Percentiles rank a stretch among this genome's conserved stretches.
These are phyloP conservation scores for Druon quercuslanigerum DNA, from an alignment of 1,140 invertebrate species.

Conservation along the genomic window DNA sequence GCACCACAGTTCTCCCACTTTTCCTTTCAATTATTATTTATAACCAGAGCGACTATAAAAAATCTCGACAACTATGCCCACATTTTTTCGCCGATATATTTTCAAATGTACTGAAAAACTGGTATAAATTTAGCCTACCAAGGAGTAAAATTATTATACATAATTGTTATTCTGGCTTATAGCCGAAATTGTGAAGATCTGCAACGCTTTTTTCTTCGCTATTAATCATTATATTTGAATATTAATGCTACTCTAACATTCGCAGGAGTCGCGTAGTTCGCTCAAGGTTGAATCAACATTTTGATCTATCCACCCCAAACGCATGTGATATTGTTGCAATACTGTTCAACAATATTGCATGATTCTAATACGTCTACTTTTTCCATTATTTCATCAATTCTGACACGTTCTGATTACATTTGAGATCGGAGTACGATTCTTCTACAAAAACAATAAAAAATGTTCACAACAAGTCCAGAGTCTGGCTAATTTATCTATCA, in stretches of 20 bases:
- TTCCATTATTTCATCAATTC: neutral
- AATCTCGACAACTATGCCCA: neutral
- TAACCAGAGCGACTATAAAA: too few species aligned
- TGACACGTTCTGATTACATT: too few species aligned
- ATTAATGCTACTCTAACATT: neutral
- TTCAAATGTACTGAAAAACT: slow-evolving; percentile 34
- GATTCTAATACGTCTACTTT: neutral
- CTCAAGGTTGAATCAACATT: neutral
- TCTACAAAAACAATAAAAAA: neutral
- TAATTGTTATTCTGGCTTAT: neutral
- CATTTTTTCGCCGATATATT: slow-evolving; percentile 33
- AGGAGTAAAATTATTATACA: neutral
- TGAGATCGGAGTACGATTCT: too few species aligned
- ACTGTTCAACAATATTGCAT: slow-evolving; percentile 11
- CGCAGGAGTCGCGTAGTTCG: slow-evolving; percentile 10
- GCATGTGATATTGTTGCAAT: neutral
- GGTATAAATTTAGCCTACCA: slow-evolving; percentile 35
- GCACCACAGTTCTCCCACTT: neutral
- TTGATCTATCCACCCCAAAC: slow-evolving; percentile 4
- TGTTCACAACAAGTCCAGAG: neutral
- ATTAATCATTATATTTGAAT: slow-evolving; percentile 18
- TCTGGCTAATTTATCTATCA: neutral
- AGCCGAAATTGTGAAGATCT: slow-evolving; percentile 30
- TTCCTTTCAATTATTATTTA: slow-evolving; percentile 5
- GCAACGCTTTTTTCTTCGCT: neutral